phyloP scores from a whole-genome alignment of 1,140 invertebrate genomes.

The Drosophila grimshawi region DNA sequence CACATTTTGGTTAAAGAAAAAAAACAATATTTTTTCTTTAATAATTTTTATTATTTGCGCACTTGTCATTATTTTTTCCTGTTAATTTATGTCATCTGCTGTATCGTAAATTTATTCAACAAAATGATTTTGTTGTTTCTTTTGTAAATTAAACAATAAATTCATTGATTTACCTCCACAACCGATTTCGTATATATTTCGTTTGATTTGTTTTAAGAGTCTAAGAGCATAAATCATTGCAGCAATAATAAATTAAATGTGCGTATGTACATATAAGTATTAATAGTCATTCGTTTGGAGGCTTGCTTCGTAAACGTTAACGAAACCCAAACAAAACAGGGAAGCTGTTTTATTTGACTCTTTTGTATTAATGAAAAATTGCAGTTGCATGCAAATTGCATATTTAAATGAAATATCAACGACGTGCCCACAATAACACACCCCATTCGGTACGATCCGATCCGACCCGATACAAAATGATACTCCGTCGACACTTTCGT shows the following conservation, averaged over 20 bases:
- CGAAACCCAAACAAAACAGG: constrained; percentile 24
- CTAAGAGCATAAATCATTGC: constrained; percentile 27
- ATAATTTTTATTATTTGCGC: constrained; percentile 3
- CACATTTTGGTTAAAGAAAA: not conserved
- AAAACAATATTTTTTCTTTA: constrained; percentile 1
- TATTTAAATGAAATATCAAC: constrained; percentile 54
- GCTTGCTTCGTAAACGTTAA: constrained; percentile 2
- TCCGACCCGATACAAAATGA: constrained; percentile 18
- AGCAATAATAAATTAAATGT: constrained; percentile 29
- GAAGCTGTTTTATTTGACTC: constrained; percentile 20
- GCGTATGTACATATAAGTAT: constrained; percentile 5
- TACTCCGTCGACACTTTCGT: constrained; percentile 41
- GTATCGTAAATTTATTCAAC: constrained; percentile 16
- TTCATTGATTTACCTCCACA: constrained; percentile 16
- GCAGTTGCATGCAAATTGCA: constrained; percentile 65
- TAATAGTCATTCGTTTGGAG: not conserved
- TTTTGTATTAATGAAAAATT: constrained; percentile 54
- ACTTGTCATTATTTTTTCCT: constrained; percentile 28
- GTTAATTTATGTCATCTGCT: constrained; percentile 24
- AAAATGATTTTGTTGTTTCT: constrained; percentile 21
- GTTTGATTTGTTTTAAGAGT: constrained; percentile 1
- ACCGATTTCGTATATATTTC: not conserved
- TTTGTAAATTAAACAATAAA: not conserved
- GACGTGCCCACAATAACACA: constrained; percentile 45
- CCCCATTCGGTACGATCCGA: constrained; percentile 2